Evolutionary conservation across 2,113 vertebrate genomes (phyloP).

Genomic region (Dermatemys mawii): DNA sequence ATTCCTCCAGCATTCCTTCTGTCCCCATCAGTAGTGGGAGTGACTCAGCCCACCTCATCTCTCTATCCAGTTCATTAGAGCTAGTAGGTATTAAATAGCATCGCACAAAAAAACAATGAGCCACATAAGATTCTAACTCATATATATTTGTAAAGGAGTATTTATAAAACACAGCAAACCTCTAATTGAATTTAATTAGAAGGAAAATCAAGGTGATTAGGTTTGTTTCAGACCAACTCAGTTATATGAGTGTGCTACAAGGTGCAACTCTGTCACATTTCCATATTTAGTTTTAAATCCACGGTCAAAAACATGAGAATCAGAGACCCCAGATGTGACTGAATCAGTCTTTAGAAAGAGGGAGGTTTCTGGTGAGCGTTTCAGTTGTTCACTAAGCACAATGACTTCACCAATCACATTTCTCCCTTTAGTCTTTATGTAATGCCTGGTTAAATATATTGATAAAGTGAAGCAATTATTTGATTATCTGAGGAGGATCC

Average conservation of each 20-base stretch:
- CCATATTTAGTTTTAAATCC: neutral
- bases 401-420: neutral
- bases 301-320: neutral
- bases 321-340: neutral
- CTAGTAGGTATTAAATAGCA: neutral
- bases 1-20: neutral
- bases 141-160: neutral
- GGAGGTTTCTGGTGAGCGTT: neutral
- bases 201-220: neutral
- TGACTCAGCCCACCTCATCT: neutral
- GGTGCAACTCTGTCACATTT: neutral
- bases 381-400: neutral
- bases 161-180: neutral
- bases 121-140: neutral
- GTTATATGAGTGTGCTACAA: accelerated
- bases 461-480: neutral
- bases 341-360: neutral
- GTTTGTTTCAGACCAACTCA: neutral
- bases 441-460: neutral
- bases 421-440: neutral
- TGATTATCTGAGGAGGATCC: neutral
- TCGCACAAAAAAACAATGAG: neutral
- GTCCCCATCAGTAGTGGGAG: too few relatives aligned
- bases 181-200: neutral
- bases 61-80: neutral